Conservation (phyloP, 2,113 vertebrate species). For the Podiceps cristatus region DNA sequence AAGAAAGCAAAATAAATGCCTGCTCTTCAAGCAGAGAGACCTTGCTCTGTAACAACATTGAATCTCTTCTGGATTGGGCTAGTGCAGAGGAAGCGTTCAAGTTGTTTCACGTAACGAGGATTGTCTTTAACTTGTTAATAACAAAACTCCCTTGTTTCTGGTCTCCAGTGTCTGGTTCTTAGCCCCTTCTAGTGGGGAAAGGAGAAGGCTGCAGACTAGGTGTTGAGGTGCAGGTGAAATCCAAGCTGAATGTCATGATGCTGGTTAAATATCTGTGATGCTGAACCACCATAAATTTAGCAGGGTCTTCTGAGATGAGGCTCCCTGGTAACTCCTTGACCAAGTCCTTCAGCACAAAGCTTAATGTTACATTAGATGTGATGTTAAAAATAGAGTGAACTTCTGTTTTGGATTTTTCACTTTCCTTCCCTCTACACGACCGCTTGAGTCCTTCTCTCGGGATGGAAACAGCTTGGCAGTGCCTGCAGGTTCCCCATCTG, state of each 20-base stretch:
- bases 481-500: neutral
- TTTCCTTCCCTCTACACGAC: neutral
- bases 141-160: accelerated
- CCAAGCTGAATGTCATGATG: neutral
- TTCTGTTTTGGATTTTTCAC: neutral
- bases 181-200: conserved; percentile 26
- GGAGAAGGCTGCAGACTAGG: neutral
- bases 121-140: neutral
- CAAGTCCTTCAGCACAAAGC: neutral
- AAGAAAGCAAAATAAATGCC: neutral
- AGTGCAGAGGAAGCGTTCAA: neutral
- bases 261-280: neutral
- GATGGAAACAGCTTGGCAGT: neutral
- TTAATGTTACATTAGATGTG: neutral
- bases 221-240: neutral
- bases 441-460: neutral
- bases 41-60: neutral
- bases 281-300: neutral
- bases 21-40: neutral
- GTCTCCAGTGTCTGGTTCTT: neutral
- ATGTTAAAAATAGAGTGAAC: neutral
- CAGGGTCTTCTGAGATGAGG: accelerated
- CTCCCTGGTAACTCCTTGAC: neutral
- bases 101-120: neutral
- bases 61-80: neutral